A percentile compares a stretch with the other conserved stretches of the same genome.
These are phyloP conservation scores for Heliothis virescens DNA, from an alignment of 1,140 invertebrate genomes.

Conservation along the genomic window DNA sequence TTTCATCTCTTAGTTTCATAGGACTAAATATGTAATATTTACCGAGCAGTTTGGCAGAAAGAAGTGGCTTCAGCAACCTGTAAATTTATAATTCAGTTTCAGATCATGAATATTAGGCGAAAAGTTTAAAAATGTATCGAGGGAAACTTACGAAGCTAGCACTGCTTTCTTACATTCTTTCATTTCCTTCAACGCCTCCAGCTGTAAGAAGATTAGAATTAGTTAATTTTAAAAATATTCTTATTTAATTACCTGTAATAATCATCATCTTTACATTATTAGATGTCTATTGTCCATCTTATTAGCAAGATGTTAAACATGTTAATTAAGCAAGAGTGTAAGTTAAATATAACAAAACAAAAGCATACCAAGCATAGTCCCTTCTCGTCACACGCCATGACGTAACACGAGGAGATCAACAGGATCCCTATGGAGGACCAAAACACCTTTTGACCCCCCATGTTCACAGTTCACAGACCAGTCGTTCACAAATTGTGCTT, in stretches of 20 bases:
- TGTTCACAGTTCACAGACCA: slow-evolving; percentile 58
- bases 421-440: slow-evolving; percentile 71
- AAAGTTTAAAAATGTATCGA: background rate
- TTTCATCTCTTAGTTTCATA: background rate
- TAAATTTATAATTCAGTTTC: slow-evolving; percentile 49
- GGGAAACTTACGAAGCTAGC: slow-evolving; percentile 72
- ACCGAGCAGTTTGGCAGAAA: slow-evolving; percentile 67
- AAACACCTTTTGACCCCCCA: slow-evolving; percentile 70
- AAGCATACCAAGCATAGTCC: slow-evolving; percentile 74
- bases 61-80: slow-evolving; percentile 76
- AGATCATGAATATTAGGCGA: background rate
- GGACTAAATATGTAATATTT: slow-evolving; percentile 48
- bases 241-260: too few relatives aligned
- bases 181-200: slow-evolving; percentile 77
- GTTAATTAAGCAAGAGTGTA: too few relatives aligned
- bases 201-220: slow-evolving; percentile 59
- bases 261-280: too few relatives aligned
- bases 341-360: background rate
- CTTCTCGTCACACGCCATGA: slow-evolving; percentile 71
- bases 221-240: too few relatives aligned
- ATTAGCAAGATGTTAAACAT: too few relatives aligned
- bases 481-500: slow-evolving; percentile 51
- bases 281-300: background rate
- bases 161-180: slow-evolving; percentile 78
- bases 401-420: slow-evolving; percentile 60